phyloP scores from a whole-genome alignment of 1,140 invertebrate genomes.

The Diprion similis region DNA sequence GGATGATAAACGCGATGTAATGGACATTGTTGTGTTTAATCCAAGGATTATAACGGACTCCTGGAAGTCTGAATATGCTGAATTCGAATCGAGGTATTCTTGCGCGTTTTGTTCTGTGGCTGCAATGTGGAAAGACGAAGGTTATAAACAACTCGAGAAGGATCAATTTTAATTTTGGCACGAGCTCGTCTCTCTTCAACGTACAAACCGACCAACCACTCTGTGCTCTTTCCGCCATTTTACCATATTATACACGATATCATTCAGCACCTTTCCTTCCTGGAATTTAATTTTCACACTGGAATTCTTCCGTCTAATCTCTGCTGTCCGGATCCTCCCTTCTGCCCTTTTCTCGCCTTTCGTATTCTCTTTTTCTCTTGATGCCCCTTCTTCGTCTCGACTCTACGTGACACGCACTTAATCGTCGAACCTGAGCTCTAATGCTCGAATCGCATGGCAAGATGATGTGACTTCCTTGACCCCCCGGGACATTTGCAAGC shows the following conservation, averaged over 20 bases:
- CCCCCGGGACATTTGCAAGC: too few relatives aligned
- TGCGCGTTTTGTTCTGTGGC: too few relatives aligned
- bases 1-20: too few relatives aligned
- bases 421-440: neutral
- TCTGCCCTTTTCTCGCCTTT: neutral
- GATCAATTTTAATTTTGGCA: neutral
- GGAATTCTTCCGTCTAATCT: neutral
- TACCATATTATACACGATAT: neutral
- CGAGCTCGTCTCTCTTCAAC: neutral
- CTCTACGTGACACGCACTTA: neutral
- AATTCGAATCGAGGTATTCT: too few relatives aligned
- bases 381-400: neutral
- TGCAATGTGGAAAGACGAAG: neutral
- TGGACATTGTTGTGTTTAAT: too few relatives aligned
- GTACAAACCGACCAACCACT: neutral
- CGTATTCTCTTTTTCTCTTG: neutral
- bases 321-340: neutral
- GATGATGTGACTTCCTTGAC: too few relatives aligned
- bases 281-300: neutral
- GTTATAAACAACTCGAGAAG: neutral
- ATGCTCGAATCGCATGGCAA: too few relatives aligned
- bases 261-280: neutral
- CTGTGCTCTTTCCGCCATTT: neutral
- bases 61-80: too few relatives aligned
- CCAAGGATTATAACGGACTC: too few relatives aligned